Conservation (phyloP, 2,797 vertebrate genomes). For the Pelodytes ibericus region DNA sequence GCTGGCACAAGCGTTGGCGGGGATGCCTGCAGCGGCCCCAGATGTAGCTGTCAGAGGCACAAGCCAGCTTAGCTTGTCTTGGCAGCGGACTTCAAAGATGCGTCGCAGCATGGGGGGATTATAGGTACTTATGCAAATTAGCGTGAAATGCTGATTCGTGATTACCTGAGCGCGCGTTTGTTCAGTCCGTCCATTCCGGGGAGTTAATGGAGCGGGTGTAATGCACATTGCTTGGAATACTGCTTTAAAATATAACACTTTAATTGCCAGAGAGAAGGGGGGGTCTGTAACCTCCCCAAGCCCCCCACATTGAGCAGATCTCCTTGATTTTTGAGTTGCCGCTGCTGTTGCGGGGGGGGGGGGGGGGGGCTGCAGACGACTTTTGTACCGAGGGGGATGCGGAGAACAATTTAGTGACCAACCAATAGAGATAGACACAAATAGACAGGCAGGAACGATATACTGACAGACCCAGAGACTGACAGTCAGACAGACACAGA, state of each 20-base stretch:
- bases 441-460: too few species aligned
- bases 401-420: too few species aligned
- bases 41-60: background rate
- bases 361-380: too few species aligned
- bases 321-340: too few species aligned
- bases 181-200: slow-evolving; percentile 4
- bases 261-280: background rate
- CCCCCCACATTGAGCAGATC: too few species aligned
- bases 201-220: slow-evolving; percentile 13
- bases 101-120: slow-evolving; percentile 27
- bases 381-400: too few species aligned
- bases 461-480: too few species aligned
- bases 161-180: slow-evolving; percentile 13
- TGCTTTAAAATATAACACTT: background rate
- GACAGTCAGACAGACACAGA: too few species aligned
- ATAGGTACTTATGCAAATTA: slow-evolving; percentile 33
- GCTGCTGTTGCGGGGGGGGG: too few species aligned
- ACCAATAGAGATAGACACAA: too few species aligned
- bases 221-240: background rate
- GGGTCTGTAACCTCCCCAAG: background rate
- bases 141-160: slow-evolving; percentile 4
- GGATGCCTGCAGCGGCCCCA: background rate
- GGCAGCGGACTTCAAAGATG: slow-evolving; percentile 25
- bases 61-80: slow-evolving; percentile 6
- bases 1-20: background rate